Conservation (phyloP, 1,140 invertebrate genomes). For the Thaumetopoea pityocampa region DNA sequence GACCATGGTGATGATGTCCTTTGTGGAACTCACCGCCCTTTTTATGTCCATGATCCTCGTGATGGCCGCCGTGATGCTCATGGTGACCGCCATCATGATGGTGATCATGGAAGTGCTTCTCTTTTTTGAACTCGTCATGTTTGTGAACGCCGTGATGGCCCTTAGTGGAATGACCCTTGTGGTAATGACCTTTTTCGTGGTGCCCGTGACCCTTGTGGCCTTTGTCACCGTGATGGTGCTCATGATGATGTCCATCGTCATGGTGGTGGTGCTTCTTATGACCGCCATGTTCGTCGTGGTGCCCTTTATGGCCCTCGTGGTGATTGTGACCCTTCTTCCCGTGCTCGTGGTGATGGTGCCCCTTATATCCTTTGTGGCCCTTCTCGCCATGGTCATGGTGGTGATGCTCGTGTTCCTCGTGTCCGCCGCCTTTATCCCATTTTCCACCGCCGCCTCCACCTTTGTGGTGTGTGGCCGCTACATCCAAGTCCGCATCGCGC, state of each 20-base stretch:
- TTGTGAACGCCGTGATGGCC: constrained; percentile 87
- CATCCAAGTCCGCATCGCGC: constrained; percentile 74
- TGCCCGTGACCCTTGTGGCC: constrained; percentile 79
- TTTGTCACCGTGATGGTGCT: constrained; percentile 82
- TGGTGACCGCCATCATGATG: constrained; percentile 83
- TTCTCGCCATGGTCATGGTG: constrained; percentile 76
- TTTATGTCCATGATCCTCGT: constrained; percentile 81
- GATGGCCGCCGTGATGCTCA: constrained; percentile 79
- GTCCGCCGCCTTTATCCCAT: constrained; percentile 77
- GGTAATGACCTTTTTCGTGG: constrained; percentile 79
- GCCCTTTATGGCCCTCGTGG: constrained; percentile 81
- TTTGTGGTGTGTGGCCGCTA: constrained; percentile 68
- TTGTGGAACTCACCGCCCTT: constrained; percentile 82
- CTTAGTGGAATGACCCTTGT: constrained; percentile 85
- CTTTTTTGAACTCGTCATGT: constrained; percentile 80
- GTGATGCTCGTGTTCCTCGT: constrained; percentile 70
- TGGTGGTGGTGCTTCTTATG: constrained; percentile 86
- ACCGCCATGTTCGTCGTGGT: constrained; percentile 83
- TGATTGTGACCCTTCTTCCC: constrained; percentile 84
- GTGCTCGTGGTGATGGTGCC: constrained; percentile 81
- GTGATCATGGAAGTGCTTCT: constrained; percentile 83
- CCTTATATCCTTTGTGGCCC: constrained; percentile 76
- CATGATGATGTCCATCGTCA: constrained; percentile 83
- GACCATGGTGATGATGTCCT: constrained; percentile 79
- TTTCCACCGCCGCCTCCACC: constrained; percentile 52